phyloP scores from a whole-genome alignment of 2,888 invertebrate genomes.

The Andrena dorsata region DNA sequence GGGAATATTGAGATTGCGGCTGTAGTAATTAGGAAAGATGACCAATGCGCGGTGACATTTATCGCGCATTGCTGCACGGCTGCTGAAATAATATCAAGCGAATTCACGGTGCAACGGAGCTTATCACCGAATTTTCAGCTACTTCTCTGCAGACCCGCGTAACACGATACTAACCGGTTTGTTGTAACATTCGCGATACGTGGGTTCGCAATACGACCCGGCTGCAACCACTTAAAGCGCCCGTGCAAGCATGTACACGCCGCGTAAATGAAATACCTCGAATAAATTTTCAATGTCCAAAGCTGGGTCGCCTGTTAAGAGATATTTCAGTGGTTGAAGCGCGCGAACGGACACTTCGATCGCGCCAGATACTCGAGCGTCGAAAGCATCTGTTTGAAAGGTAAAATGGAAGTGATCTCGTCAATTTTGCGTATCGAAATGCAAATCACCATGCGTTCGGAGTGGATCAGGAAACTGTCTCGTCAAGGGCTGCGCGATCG shows the following conservation, averaged over 20 bases:
- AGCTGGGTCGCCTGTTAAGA: background rate
- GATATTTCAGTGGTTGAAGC: background rate
- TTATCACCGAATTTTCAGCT: slow-evolving; percentile 25
- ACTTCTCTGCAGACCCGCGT: slow-evolving; percentile 19
- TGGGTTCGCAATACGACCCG: slow-evolving; percentile 40
- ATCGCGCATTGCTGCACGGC: background rate
- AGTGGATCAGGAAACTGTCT: background rate
- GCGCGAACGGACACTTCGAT: too few species aligned
- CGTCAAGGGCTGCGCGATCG: background rate
- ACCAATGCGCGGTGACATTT: background rate
- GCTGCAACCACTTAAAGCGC: slow-evolving; percentile 34
- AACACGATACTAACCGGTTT: slow-evolving; percentile 48
- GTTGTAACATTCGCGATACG: slow-evolving; percentile 46
- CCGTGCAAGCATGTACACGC: slow-evolving; percentile 4
- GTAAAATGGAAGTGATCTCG: too few species aligned
- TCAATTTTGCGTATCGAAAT: background rate
- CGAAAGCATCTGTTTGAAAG: too few species aligned
- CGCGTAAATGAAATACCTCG: slow-evolving; percentile 25
- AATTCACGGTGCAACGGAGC: background rate
- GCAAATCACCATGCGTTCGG: too few species aligned
- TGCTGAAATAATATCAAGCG: background rate
- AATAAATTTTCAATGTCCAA: slow-evolving; percentile 25
- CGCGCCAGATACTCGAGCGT: background rate
- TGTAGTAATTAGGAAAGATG: too few species aligned
- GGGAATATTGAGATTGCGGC: too few species aligned